Base-by-base conservation (phyloP, 2,888 invertebrate species). In the Lasius platythorax region DNA sequence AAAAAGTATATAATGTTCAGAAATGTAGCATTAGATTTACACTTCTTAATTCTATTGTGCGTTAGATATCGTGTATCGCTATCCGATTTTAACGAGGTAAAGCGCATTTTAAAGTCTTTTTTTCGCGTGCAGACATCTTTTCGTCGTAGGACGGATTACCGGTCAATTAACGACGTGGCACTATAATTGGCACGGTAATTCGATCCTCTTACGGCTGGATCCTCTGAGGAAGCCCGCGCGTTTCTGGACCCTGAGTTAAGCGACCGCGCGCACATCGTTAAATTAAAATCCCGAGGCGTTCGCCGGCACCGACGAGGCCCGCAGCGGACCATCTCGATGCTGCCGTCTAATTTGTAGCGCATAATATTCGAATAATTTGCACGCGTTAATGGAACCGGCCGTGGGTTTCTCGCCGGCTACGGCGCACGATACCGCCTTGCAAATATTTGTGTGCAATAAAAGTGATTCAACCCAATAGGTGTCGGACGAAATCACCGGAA, bases 121-220 rank as follows among this genome's bases (percentile, higher is more conserved):
- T 74, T 85, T 78, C 84, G 72, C 46, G 46, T 37, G 84, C 37
- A 74, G 70, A 63, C 82, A 50, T 66, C 58, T 63, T 67, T 74
- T 43, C 83, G 75, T 75, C 43, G 78, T 83, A 75, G 70, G 73
- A 87, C 83, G 81, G 86, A 91, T 87, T 90, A 91, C 86, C 88
- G 87, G 92, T 91, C 91, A 93, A 93, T 93, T 93, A 93, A 92
- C 93, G 87, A 90, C 90, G 90, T 92, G 93, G 91, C 93, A 89
- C 91, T 82, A 87, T 93, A 93, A 93, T 93, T 92, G 92, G 88
- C 84, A 85, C 86, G 90, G 90, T 89, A 90, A 91, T 90, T 92
- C 89, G 92, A 92, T 92, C 90, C 86, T 85, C 91, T 87, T 87
- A 88, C 73, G 86, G 86, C 81, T 53, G 56, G 64, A 84, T 85